A percentile compares a stretch with the other conserved stretches of the same genome.
Conservation (phyloP, 2,113 vertebrate genomes). For the Chaetodon auriga region DNA sequence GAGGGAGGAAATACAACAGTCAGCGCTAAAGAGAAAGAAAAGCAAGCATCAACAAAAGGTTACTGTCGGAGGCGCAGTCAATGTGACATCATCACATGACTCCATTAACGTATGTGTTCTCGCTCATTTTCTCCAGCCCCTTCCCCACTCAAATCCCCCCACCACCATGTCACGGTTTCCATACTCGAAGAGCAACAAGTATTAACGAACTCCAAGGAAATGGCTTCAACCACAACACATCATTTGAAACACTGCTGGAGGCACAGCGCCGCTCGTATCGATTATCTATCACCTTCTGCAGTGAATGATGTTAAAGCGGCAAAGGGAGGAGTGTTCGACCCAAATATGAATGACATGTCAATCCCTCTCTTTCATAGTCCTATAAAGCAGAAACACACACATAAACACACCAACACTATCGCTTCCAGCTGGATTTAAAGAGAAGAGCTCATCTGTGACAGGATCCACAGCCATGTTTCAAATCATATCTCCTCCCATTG, state of each 20-base stretch:
- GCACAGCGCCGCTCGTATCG: background rate
- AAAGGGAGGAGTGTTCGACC: background rate
- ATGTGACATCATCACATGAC: slow-evolving; percentile 77
- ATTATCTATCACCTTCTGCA: background rate
- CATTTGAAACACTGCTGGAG: slow-evolving; percentile 8
- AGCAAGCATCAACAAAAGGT: slow-evolving; percentile 51
- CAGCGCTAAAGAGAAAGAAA: background rate
- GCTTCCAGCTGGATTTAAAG: background rate
- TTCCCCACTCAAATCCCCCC: background rate
- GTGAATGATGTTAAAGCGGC: background rate
- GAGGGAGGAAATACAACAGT: background rate
- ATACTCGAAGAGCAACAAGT: slow-evolving; percentile 54
- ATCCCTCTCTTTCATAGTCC: background rate
- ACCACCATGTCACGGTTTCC: slow-evolving; percentile 49
- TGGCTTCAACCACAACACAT: slow-evolving; percentile 6
- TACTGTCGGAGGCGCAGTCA: slow-evolving; percentile 54
- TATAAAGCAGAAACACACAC: background rate
- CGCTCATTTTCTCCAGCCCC: slow-evolving; percentile 34
- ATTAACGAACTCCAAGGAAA: slow-evolving; percentile 47
- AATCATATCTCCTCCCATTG: background rate
- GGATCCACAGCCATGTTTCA: background rate
- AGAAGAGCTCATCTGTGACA: background rate
- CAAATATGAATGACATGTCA: background rate
- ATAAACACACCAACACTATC: background rate
- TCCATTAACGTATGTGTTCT: slow-evolving; percentile 56